Evolutionary conservation across 2,888 invertebrate species (phyloP).

Genomic region (Selenia dentaria): DNA sequence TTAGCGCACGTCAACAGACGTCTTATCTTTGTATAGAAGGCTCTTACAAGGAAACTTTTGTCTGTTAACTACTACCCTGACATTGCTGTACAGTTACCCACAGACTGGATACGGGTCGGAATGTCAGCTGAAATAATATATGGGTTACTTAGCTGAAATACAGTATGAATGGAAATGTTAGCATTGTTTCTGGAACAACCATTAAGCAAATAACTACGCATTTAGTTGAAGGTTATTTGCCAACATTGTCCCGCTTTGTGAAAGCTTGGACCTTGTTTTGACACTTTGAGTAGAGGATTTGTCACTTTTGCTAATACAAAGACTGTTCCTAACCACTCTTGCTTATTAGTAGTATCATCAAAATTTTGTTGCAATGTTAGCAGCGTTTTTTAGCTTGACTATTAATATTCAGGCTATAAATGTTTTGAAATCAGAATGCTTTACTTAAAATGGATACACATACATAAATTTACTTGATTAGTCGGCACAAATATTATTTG

Average conservation of each 20-base stretch:
- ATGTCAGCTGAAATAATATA: conserved; percentile 37
- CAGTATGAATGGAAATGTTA: conserved; percentile 29
- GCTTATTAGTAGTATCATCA: too few relatives aligned
- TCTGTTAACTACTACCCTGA: conserved; percentile 25
- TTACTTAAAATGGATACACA: too few relatives aligned
- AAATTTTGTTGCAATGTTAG: too few relatives aligned
- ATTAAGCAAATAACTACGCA: conserved; percentile 32
- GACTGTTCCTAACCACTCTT: too few relatives aligned
- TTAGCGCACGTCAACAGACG: conserved; percentile 39
- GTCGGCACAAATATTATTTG: too few relatives aligned
- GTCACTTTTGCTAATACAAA: too few relatives aligned
- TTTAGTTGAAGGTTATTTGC: conserved; percentile 22
- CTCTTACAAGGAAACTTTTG: conserved; percentile 50
- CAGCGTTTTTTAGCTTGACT: too few relatives aligned
- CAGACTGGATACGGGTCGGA: conserved; percentile 25
- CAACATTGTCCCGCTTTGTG: conserved; percentile 25
- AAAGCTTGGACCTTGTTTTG: conserved; percentile 21
- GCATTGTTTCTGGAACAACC: conserved; percentile 29
- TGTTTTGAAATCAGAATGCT: too few relatives aligned
- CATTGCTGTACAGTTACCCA: conserved; percentile 15
- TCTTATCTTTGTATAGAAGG: conserved; percentile 45
- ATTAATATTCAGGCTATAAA: too few relatives aligned
- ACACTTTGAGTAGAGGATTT: too few relatives aligned
- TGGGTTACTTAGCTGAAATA: conserved; percentile 26
- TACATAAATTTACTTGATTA: too few relatives aligned